These are phyloP conservation scores for human (Homo sapiens) DNA, from an alignment of 2,113 vertebrate genomes.

Conservation along the genomic window GRCh38 chr2:178497501-178498000, in stretches of 20 bases:
- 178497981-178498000: not conserved
- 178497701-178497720: not conserved
- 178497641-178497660: not conserved
- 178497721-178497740: not conserved
- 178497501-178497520: too few species aligned
- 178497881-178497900: not conserved
- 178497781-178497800: not conserved
- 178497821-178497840: constrained; percentile 19
- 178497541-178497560: not conserved
- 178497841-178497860: not conserved
- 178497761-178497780: not conserved
- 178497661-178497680: not conserved
- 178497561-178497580: not conserved
- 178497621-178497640: not conserved
- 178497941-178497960: not conserved
- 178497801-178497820: constrained; percentile 8
- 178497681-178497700: not conserved
- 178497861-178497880: constrained; percentile 28
- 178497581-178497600: not conserved
- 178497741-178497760: not conserved
- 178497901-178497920: not conserved
- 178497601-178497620: constrained; percentile 12
- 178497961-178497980: constrained; percentile 10
- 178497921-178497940: not conserved
- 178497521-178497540: not conserved